Evolutionary conservation across 2,113 vertebrate species (phyloP).

Genomic region (Triplophysa siluroides): DNA sequence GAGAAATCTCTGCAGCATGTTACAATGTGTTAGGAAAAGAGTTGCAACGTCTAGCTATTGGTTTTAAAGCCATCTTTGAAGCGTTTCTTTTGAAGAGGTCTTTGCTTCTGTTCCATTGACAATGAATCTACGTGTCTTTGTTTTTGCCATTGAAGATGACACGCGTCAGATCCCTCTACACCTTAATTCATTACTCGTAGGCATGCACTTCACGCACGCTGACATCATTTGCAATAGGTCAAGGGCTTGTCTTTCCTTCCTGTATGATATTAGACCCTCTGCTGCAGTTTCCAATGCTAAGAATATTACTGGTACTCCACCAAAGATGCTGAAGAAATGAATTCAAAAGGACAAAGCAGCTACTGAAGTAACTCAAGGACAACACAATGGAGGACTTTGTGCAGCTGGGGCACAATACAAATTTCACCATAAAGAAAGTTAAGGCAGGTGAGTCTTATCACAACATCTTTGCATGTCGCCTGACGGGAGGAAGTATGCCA

Average conservation of each 20-base stretch:
- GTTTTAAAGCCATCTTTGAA: constrained; percentile 40
- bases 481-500: too few relatives aligned
- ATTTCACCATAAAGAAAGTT: too few relatives aligned
- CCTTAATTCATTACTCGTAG: constrained; percentile 27
- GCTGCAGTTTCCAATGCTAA: constrained; percentile 2
- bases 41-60: not conserved
- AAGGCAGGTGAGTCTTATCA: not conserved
- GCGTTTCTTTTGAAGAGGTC: constrained; percentile 20
- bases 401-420: not conserved
- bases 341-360: not conserved
- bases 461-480: not conserved
- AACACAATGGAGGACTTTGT: constrained; percentile 10
- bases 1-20: constrained; percentile 6
- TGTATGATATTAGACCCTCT: constrained; percentile 15
- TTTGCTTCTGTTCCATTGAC: constrained; percentile 30
- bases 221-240: not conserved
- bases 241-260: not conserved
- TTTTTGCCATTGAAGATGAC: constrained; percentile 19
- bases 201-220: constrained; percentile 3
- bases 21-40: not conserved
- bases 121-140: not conserved
- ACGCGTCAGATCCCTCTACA: constrained; percentile 10
- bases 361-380: constrained; percentile 1
- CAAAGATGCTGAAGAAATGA: not conserved
- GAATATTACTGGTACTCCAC: constrained; percentile 16